Evolutionary conservation across 2,888 invertebrate genomes (phyloP).

Genomic region (Empis livida): DNA sequence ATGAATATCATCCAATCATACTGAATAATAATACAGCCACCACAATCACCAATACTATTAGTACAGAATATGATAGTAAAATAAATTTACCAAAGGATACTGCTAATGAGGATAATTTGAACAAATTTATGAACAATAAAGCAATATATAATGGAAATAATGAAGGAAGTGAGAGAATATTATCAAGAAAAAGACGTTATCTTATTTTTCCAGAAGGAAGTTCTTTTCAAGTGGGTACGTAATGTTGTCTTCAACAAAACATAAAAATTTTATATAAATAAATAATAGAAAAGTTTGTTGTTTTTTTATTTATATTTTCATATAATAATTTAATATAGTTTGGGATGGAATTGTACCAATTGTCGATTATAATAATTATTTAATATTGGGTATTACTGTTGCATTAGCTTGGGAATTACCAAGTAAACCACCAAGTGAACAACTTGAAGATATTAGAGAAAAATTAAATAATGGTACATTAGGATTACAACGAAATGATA

Average conservation of each 20-base stretch:
- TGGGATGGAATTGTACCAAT: constrained; percentile 31
- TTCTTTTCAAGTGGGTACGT: constrained; percentile 34
- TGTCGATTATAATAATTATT: constrained; percentile 35
- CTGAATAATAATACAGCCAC: too few species aligned
- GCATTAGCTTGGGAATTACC: constrained; percentile 68
- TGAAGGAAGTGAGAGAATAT: constrained; percentile 11
- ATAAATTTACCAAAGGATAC: too few species aligned
- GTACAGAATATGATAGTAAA: too few species aligned
- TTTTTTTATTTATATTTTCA: too few species aligned
- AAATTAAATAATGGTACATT: constrained; percentile 27
- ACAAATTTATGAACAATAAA: neutral
- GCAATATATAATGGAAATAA: neutral
- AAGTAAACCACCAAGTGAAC: constrained; percentile 41
- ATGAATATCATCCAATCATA: too few species aligned
- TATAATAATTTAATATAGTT: constrained; percentile 8
- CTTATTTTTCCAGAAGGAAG: constrained; percentile 40
- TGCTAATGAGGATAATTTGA: neutral
- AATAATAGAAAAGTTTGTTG: too few species aligned
- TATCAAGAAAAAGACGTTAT: constrained; percentile 38
- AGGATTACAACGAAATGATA: constrained; percentile 25
- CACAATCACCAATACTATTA: too few species aligned
- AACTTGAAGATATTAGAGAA: constrained; percentile 22
- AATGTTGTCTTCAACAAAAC: too few species aligned
- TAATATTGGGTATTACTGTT: constrained; percentile 58
- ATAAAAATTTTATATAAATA: too few species aligned